phyloP scores from a whole-genome alignment of 2,797 vertebrate genomes.

The Microchirus variegatus region DNA sequence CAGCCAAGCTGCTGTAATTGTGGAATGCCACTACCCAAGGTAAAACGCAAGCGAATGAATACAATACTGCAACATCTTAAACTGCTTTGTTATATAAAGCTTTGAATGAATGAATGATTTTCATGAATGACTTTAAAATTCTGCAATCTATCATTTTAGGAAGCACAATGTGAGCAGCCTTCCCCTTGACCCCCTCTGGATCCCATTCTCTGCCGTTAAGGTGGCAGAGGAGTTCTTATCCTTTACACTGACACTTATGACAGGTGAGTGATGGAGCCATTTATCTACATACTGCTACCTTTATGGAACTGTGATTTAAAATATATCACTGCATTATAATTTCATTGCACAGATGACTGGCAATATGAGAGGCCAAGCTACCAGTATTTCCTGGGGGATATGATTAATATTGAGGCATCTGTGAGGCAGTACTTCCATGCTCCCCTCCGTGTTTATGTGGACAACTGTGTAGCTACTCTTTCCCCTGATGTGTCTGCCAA shows the following conservation, averaged over 20 bases:
- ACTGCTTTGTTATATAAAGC: not conserved
- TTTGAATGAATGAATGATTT: too few species aligned
- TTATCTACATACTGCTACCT: not conserved
- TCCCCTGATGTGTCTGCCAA: slow-evolving; percentile 19
- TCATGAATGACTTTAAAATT: not conserved
- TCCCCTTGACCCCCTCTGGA: slow-evolving; percentile 65
- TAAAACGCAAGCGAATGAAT: slow-evolving; percentile 18
- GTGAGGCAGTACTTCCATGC: slow-evolving; percentile 71
- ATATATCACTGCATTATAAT: not conserved
- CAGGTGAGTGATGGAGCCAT: slow-evolving; percentile 55
- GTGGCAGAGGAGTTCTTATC: slow-evolving; percentile 70
- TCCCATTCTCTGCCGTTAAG: slow-evolving; percentile 67
- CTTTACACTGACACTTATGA: slow-evolving; percentile 77
- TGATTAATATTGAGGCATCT: slow-evolving; percentile 64
- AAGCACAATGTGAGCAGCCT: slow-evolving; percentile 78
- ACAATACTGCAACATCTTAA: too few species aligned
- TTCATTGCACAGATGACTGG: slow-evolving; percentile 68
- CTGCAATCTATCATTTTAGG: slow-evolving; percentile 46
- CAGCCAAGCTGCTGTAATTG: slow-evolving; percentile 46
- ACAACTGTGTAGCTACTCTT: slow-evolving; percentile 66
- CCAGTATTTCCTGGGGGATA: slow-evolving; percentile 63
- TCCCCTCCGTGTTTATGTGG: slow-evolving; percentile 72
- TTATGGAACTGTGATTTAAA: not conserved
- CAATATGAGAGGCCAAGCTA: slow-evolving; percentile 53
- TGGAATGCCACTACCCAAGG: slow-evolving; percentile 80